Evolutionary conservation across 2,888 invertebrate genomes (phyloP).

Genomic region (Diachrysia chrysitis): DNA sequence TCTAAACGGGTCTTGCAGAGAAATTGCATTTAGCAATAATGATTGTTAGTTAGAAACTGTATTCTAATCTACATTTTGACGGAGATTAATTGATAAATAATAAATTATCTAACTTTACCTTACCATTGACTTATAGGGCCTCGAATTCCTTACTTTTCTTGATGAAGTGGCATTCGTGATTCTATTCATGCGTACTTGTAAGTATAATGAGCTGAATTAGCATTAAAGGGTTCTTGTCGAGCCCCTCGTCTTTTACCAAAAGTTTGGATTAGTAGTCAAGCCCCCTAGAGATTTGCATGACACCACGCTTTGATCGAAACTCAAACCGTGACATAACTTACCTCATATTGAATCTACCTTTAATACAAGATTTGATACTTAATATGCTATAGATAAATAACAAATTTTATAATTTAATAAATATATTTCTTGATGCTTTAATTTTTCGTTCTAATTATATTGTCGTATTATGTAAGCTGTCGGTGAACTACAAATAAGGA

Average conservation of each 20-base stretch:
- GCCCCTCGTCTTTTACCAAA: constrained; percentile 1
- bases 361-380: background rate
- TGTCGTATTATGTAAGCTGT: too few relatives aligned
- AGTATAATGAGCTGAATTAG: constrained; percentile 1
- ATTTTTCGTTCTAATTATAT: too few relatives aligned
- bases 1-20: background rate
- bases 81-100: background rate
- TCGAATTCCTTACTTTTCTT: background rate
- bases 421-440: too few relatives aligned
- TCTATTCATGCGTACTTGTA: constrained; percentile 2
- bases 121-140: background rate
- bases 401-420: too few relatives aligned
- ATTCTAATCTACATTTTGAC: background rate
- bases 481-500: background rate
- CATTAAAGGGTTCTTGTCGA: background rate
- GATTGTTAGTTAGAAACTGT: constrained; percentile 1
- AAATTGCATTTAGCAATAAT: constrained; percentile 7
- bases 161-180: background rate
- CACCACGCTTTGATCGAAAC: constrained; percentile 4
- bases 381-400: too few relatives aligned
- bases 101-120: background rate
- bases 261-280: constrained; percentile 1
- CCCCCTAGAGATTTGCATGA: constrained; percentile 3
- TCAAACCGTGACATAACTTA: background rate
- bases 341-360: background rate